Percentiles rank a stretch among this genome's conserved stretches.
These are phyloP conservation scores for Porites divaricata DNA, from an alignment of 92 coral and sea anemone genomes.

Conservation along the genomic window DNA sequence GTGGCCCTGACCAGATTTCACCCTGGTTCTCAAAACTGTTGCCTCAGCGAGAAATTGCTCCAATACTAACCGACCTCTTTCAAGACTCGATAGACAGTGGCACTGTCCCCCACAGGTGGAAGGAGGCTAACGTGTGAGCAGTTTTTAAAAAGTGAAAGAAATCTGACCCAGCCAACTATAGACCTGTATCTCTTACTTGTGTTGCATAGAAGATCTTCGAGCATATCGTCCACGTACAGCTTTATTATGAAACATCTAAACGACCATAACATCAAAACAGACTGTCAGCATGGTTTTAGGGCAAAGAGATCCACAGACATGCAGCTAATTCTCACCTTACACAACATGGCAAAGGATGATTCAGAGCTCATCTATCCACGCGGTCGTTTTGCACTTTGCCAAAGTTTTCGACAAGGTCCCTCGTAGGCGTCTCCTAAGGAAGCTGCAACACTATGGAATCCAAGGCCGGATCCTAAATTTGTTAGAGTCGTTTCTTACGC, in stretches of 20 bases:
- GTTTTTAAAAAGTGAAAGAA: slow-evolving; percentile 21
- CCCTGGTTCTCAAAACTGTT: slow-evolving; percentile 52
- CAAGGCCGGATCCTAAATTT: slow-evolving; percentile 30
- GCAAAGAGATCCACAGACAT: slow-evolving; percentile 8
- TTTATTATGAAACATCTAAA: slow-evolving; percentile 43
- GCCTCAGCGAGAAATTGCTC: slow-evolving; percentile 12
- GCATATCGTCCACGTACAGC: slow-evolving; percentile 49
- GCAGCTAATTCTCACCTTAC: slow-evolving; percentile 41
- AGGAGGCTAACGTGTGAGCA: slow-evolving; percentile 14
- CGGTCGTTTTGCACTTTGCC: slow-evolving; percentile 44
- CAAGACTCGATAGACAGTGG: slow-evolving; percentile 30
- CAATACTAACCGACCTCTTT: slow-evolving; percentile 10
- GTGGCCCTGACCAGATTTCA: slow-evolving; percentile 43
- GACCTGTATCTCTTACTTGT: slow-evolving; percentile 54
- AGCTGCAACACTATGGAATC: slow-evolving; percentile 41
- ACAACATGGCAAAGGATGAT: slow-evolving; percentile 37
- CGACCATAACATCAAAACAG: slow-evolving; percentile 22
- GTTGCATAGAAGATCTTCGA: slow-evolving; percentile 5
- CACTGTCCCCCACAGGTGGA: slow-evolving; percentile 24
- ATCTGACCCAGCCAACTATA: slow-evolving; percentile 41
- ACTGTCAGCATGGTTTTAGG: slow-evolving; percentile 35
- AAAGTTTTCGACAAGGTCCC: slow-evolving; percentile 29
- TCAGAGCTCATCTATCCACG: slow-evolving; percentile 12
- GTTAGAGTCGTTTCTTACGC: slow-evolving; percentile 37
- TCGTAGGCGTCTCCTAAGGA: slow-evolving; percentile 14